Evolutionary conservation across 1,140 invertebrate species (phyloP).

Genomic region (Epicauta chinensis): DNA sequence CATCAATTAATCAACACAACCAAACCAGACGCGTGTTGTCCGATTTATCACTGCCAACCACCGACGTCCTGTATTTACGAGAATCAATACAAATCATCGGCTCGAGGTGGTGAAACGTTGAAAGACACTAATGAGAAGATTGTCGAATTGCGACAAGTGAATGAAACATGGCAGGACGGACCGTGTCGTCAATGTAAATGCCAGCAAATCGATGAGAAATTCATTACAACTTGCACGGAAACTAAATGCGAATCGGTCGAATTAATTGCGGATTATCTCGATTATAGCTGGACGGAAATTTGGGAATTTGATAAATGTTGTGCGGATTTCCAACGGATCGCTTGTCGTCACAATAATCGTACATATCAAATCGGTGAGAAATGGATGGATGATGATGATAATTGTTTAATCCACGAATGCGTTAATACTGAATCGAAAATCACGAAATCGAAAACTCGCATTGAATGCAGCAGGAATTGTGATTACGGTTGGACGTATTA

Average conservation of each 20-base stretch:
- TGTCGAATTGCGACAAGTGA: slow-evolving; percentile 19
- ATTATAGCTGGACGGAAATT: no score
- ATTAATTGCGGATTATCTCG: slow-evolving; percentile 37
- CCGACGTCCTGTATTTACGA: slow-evolving; percentile 64
- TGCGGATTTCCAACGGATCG: slow-evolving; percentile 49
- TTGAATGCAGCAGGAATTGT: slow-evolving; percentile 28
- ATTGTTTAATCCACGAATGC: slow-evolving; percentile 51
- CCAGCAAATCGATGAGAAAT: slow-evolving; percentile 26
- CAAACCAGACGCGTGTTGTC: slow-evolving; percentile 54
- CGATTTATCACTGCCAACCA: slow-evolving; percentile 56
- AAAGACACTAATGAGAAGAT: slow-evolving; percentile 39
- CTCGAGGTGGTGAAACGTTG: slow-evolving; percentile 49
- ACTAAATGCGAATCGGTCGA: slow-evolving; percentile 42
- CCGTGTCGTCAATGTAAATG: slow-evolving; percentile 60
- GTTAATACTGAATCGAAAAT: slow-evolving; percentile 40
- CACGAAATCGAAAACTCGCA: slow-evolving; percentile 41
- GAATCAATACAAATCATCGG: slow-evolving; percentile 48
- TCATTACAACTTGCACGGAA: slow-evolving; percentile 33
- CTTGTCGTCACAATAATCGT: slow-evolving; percentile 52
- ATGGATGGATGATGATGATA: slow-evolving; percentile 50
- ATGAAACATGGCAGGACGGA: slow-evolving; percentile 61
- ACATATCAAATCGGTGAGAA: slow-evolving; percentile 47
- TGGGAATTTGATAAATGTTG: slow-evolving; percentile 53
- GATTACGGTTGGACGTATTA: slow-evolving; percentile 42
- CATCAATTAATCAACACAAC: slow-evolving; percentile 45